Evolutionary conservation across 1,140 invertebrate genomes (phyloP).

Genomic region (Centruroides vittatus): DNA sequence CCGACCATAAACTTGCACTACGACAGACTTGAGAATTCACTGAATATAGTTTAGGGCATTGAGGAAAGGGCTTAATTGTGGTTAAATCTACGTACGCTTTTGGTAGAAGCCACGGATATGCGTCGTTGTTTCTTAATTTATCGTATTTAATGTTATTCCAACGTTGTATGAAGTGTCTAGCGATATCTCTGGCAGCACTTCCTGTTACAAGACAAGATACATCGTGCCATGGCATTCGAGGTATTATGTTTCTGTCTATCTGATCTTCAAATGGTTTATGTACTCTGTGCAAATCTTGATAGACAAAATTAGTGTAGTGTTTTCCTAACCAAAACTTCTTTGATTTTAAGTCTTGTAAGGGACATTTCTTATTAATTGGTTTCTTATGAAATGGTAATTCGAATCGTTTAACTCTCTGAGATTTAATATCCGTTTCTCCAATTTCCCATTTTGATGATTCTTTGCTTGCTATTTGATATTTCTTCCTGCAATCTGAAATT

Average conservation of each 20-base stretch:
- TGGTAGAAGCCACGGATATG: conserved; percentile 80
- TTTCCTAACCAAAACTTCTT: conserved; percentile 80
- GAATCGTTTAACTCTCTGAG: too few species aligned
- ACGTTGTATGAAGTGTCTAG: conserved; percentile 90
- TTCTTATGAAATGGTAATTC: too few species aligned
- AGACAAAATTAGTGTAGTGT: conserved; percentile 95
- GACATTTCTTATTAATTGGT: too few species aligned
- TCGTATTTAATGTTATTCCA: conserved; percentile 83
- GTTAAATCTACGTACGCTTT: conserved; percentile 54
- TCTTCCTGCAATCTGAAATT: too few species aligned
- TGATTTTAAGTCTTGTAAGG: too few species aligned
- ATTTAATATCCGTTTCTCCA: too few species aligned
- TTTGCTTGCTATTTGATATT: too few species aligned
- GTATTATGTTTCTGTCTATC: conserved; percentile 68
- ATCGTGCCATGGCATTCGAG: conserved; percentile 98
- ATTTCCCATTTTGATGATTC: too few species aligned
- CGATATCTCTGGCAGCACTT: conserved; percentile 71
- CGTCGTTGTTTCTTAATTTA: neutral
- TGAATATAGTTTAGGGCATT: neutral
- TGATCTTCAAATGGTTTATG: conserved; percentile 71
- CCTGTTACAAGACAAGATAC: conserved; percentile 74
- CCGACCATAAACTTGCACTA: conserved; percentile 81
- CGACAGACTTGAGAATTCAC: conserved; percentile 51
- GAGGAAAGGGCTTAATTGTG: too few species aligned
- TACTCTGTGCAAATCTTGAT: conserved; percentile 87